A percentile compares a stretch with the other conserved stretches of the same genome.
phyloP scores from a whole-genome alignment of 2,113 vertebrate genomes.

The Apeltes quadracus region DNA sequence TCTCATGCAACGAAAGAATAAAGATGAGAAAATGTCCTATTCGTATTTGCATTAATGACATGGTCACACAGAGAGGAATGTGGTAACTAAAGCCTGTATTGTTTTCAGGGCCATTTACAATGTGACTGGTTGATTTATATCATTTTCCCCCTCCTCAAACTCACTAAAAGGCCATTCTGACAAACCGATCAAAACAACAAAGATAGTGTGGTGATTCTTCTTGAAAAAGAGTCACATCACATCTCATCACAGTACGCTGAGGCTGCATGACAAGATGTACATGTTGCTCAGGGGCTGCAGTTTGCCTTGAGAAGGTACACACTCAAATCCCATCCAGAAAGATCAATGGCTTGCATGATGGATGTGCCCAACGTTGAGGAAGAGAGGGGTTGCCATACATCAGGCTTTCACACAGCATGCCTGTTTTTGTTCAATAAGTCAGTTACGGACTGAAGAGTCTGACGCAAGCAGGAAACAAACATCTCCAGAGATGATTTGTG shows the following conservation, averaged over 20 bases:
- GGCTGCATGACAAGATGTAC: slow-evolving; percentile 29
- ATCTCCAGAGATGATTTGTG: slow-evolving; percentile 37
- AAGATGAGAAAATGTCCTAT: slow-evolving; percentile 1
- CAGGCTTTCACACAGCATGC: slow-evolving; percentile 36
- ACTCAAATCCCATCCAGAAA: slow-evolving; percentile 28
- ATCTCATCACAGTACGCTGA: slow-evolving; percentile 16
- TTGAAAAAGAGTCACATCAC: slow-evolving; percentile 21
- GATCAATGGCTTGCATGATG: slow-evolving; percentile 51
- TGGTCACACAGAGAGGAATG: neutral
- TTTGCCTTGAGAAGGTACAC: slow-evolving; percentile 9
- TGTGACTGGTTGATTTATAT: neutral
- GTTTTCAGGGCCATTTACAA: neutral
- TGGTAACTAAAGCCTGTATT: neutral
- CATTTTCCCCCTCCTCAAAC: neutral
- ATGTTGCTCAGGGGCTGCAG: slow-evolving; percentile 14
- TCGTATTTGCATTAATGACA: slow-evolving; percentile 20
- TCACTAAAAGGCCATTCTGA: slow-evolving; percentile 10
- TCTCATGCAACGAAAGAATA: slow-evolving; percentile 23
- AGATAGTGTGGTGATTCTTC: neutral
- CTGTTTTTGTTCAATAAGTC: slow-evolving; percentile 45
- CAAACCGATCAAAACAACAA: slow-evolving; percentile 21
- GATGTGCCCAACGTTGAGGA: slow-evolving; percentile 46
- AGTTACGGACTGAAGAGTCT: slow-evolving; percentile 3
- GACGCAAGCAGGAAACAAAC: slow-evolving; percentile 39
- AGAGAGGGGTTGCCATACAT: slow-evolving; percentile 39